Evolutionary conservation across 2,888 invertebrate species (phyloP), one percentile per base, ranked within the genome.

Genomic region (Cacoxenus indagator): DNA sequence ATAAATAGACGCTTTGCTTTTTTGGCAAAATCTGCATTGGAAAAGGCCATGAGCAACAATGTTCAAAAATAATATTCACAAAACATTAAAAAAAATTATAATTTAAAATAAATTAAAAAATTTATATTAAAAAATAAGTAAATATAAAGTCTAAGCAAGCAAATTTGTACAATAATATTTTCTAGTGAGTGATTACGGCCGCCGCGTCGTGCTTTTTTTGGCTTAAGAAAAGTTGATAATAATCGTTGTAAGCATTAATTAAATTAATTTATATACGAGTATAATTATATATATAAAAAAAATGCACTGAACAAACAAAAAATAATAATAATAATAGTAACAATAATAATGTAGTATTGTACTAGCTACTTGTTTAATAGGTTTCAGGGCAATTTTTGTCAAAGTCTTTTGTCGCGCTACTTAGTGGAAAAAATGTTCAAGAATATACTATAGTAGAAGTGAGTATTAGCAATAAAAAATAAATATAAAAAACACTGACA

Each of bases 221-320:
- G 61, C n/a, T 62, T 62, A 62, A 62, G 61, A 62, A 62, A 62
- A 43, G 61, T 62, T 62, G 61, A 62, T 62, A 62, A 62, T 62
- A 62, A 62, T 62, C 45, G 61, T 62, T 62, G 45, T 62, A 62
- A 76, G 65, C 65, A 67, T 66, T 74, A 75, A 77, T 65, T 43
- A 37, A 78, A 74, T 75, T 74, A 74, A 75, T 71, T 67, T 66
- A 70, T 48, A 65, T 31, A 46, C n/a, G n/a, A n/a, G n/a, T n/a
- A n/a, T n/a, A n/a, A n/a, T n/a, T n/a, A n/a, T n/a, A n/a, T n/a
- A n/a, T n/a, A n/a, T n/a, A n/a, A n/a, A n/a, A n/a, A n/a, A n/a
- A n/a, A n/a, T n/a, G n/a, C n/a, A n/a, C n/a, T n/a, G n/a, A n/a
- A n/a, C n/a, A n/a, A n/a, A n/a, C n/a, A 51, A 37, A 17, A 24